phyloP scores from a whole-genome alignment of 2,113 vertebrate species.

The Bagarius yarrelli region DNA sequence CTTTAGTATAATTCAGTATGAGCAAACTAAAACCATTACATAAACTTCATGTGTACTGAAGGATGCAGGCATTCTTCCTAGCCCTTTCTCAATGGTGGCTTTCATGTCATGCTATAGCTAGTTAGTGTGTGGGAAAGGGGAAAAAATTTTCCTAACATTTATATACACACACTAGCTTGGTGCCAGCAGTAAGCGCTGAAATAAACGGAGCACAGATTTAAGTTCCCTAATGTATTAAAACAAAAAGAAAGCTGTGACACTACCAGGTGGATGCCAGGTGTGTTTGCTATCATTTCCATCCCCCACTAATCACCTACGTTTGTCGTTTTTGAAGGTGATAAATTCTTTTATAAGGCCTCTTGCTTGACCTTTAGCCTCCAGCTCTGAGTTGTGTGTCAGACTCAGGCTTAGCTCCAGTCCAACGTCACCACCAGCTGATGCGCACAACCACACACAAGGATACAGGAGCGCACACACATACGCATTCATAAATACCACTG shows the following conservation, averaged over 20 bases:
- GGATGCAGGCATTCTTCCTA: neutral
- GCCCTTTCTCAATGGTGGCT: neutral
- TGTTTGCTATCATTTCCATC: neutral
- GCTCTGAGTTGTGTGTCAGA: slow-evolving; percentile 16
- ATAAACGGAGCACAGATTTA: neutral
- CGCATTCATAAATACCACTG: slow-evolving; percentile 38
- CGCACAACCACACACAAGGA: neutral
- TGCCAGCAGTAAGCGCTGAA: neutral
- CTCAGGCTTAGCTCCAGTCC: slow-evolving; percentile 21
- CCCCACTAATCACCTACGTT: neutral
- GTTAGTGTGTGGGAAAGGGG: neutral
- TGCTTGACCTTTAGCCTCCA: neutral
- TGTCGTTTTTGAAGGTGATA: slow-evolving; percentile 6
- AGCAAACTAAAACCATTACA: neutral
- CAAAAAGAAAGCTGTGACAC: neutral
- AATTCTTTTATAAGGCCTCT: neutral
- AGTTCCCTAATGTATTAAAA: neutral
- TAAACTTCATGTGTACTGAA: neutral
- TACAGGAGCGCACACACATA: slow-evolving; percentile 15
- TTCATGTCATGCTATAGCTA: neutral
- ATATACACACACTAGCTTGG: neutral
- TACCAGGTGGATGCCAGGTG: slow-evolving; percentile 23
- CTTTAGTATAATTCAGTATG: neutral
- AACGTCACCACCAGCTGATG: slow-evolving; percentile 34
- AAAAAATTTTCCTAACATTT: neutral